These are phyloP conservation scores for Bubo blakistoni DNA, from an alignment of 2,113 vertebrate genomes.

Conservation along the genomic window DNA sequence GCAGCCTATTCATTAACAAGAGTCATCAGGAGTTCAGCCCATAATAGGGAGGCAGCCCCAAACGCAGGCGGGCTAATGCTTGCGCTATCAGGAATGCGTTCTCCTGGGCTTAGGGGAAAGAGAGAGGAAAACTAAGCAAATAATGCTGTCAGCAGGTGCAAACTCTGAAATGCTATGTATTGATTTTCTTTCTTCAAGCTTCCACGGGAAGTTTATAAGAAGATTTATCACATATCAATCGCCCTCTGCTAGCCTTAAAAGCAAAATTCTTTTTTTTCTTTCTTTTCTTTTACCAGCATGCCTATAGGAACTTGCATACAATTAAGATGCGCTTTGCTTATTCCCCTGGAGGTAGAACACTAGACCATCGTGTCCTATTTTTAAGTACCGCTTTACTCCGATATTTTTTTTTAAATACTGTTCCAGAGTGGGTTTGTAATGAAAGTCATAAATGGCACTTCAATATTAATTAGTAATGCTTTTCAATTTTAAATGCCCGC, in stretches of 20 bases:
- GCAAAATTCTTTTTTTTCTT: background rate
- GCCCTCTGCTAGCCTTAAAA: background rate
- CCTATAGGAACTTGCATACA: background rate
- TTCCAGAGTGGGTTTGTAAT: background rate
- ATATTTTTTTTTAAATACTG: background rate
- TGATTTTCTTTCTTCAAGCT: constrained; percentile 25
- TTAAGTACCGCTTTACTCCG: background rate
- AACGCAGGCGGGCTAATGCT: background rate
- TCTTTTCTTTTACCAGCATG: background rate
- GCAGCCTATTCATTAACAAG: constrained; percentile 81
- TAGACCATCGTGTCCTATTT: background rate
- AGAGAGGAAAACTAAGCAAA: background rate
- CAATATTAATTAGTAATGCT: constrained; percentile 23
- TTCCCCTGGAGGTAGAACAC: background rate
- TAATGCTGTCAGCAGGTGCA: constrained; percentile 32
- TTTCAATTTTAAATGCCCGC: constrained; percentile 2
- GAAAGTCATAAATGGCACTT: constrained; percentile 19
- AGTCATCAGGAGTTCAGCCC: constrained; percentile 76
- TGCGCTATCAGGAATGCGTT: background rate
- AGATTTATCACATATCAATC: background rate
- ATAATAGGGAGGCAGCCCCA: constrained; percentile 47
- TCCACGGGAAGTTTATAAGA: background rate
- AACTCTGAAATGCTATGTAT: background rate
- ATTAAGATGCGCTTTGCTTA: background rate
- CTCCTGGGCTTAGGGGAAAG: background rate